Evolutionary conservation across 2,113 vertebrate species (phyloP).

Genomic region (Agelaius tricolor): DNA sequence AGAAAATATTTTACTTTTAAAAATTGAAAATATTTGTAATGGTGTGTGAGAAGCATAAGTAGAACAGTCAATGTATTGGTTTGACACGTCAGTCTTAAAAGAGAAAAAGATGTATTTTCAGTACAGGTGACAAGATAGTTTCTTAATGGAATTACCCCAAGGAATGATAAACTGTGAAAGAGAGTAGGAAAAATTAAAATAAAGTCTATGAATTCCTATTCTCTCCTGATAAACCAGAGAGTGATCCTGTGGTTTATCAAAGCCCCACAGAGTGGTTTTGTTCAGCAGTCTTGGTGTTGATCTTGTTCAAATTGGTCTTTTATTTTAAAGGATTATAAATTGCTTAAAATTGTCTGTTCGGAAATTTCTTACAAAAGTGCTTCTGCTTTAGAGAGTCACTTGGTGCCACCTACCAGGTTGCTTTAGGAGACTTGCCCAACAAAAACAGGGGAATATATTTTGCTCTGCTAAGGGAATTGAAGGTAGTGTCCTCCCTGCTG

Average conservation of each 20-base stretch:
- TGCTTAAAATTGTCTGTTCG: background rate
- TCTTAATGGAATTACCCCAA: background rate
- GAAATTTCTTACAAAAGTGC: background rate
- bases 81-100: background rate
- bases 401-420: background rate
- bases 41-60: background rate
- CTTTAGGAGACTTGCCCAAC: background rate
- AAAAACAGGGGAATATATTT: background rate
- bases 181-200: background rate
- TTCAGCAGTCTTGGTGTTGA: background rate
- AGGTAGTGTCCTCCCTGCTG: background rate
- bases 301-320: background rate
- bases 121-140: background rate
- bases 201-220: background rate
- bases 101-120: background rate
- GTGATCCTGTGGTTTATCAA: background rate
- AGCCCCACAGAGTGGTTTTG: background rate
- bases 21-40: background rate
- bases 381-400: background rate
- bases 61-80: background rate
- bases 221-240: background rate
- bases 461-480: background rate
- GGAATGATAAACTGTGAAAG: background rate
- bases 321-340: background rate
- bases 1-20: background rate